Evolutionary conservation across 1,140 invertebrate genomes (phyloP).

Genomic region (Bombus waltoni): DNA sequence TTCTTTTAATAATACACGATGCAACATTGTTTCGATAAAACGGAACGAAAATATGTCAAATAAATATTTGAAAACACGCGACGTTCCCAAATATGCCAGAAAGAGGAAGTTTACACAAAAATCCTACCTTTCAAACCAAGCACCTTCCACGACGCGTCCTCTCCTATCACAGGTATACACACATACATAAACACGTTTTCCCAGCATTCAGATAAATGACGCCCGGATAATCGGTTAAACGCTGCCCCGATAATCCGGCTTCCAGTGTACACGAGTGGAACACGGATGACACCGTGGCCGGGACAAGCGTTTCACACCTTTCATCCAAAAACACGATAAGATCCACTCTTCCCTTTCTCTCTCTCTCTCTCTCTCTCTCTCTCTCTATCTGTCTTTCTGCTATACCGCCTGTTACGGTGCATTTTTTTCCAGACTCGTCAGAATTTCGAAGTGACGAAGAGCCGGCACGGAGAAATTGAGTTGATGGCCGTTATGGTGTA

Average conservation of each 20-base stretch:
- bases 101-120: neutral
- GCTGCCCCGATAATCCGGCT: slow-evolving; percentile 35
- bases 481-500: slow-evolving; percentile 64
- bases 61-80: neutral
- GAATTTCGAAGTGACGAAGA: slow-evolving; percentile 55
- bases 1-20: neutral
- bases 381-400: neutral
- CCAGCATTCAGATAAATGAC: slow-evolving; percentile 10
- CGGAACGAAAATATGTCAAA: neutral
- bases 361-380: neutral
- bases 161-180: no score
- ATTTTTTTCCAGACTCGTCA: slow-evolving; percentile 22
- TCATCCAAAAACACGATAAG: slow-evolving; percentile 58
- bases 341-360: neutral
- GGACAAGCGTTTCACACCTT: slow-evolving; percentile 47
- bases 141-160: neutral
- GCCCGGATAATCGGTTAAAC: slow-evolving; percentile 36
- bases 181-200: neutral
- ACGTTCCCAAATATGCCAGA: neutral
- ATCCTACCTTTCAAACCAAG: neutral
- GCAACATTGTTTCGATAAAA: neutral
- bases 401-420: no score
- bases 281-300: neutral
- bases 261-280: slow-evolving; percentile 14
- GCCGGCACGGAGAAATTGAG: slow-evolving; percentile 18